Evolutionary conservation across 2,113 vertebrate species (phyloP).

Genomic region (Myxocyprinus asiaticus): DNA sequence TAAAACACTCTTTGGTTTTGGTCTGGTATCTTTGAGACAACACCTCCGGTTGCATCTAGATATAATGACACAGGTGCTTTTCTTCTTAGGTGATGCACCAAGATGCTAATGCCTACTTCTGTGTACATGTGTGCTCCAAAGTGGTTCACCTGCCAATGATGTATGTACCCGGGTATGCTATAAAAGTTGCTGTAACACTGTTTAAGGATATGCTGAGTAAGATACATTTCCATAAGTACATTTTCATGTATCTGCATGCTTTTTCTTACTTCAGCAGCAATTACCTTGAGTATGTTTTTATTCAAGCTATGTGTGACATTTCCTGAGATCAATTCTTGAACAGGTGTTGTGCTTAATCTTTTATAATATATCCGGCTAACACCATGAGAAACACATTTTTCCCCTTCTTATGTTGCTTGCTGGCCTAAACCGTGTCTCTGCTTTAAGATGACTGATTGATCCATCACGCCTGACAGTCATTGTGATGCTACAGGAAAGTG

Average conservation of each 20-base stretch:
- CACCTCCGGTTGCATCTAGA: constrained; percentile 41
- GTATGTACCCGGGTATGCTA: constrained; percentile 21
- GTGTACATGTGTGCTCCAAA: constrained; percentile 24
- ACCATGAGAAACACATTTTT: neutral
- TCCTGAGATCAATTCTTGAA: neutral
- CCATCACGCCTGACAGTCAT: neutral
- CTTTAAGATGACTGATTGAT: neutral
- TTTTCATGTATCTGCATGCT: constrained; percentile 22
- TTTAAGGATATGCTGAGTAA: constrained; percentile 29
- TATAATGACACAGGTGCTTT: constrained; percentile 17
- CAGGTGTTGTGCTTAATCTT: neutral
- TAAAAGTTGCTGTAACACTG: neutral
- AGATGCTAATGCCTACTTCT: constrained; percentile 6
- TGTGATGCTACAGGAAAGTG: neutral
- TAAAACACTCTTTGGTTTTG: constrained; percentile 37
- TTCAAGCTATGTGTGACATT: neutral
- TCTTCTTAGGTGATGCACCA: constrained; percentile 29
- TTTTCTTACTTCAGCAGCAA: constrained; percentile 22
- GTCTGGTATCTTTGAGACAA: constrained; percentile 31
- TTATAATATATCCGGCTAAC: neutral
- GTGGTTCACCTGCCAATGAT: constrained; percentile 21
- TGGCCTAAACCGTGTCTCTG: neutral
- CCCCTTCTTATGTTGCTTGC: neutral
- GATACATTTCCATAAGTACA: constrained; percentile 28
- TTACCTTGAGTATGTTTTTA: constrained; percentile 33